Evolutionary conservation across 1,140 invertebrate species (phyloP), one percentile per base, ranked within the genome.

Genomic region (Philaenus spumarius): DNA sequence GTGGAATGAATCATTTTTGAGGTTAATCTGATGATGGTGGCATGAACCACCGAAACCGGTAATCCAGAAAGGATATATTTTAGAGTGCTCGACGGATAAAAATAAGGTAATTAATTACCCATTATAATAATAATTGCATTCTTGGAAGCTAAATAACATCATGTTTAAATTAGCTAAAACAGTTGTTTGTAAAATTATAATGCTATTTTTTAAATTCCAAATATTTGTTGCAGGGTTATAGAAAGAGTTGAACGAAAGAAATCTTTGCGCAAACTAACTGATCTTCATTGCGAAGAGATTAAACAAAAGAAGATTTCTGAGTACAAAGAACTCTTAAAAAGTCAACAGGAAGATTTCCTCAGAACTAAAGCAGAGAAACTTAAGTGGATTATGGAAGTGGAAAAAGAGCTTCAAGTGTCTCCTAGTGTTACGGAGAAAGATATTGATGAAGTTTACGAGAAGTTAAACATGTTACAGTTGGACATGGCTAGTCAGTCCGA

Each of bases 381-480:
- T 34, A 72, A 77, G 39, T 85, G 83, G 62, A 87, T 91, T n/a
- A 77, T 80, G 42, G 75, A 82, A 58, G 85, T 89, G 68, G 84
- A 91, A 70, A 72, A 78, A 50, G 77, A 78, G 19, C 82, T 83
- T 64, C 78, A 82, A 26, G 64, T 86, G 4, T 68, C 75, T 26
- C 75, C 82, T 0, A 83, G 84, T 0, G 77, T 87, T 0, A 80
- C 74, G 0, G 78, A 84, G 62, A 76, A 82, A 59, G 80, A 86
- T 56, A 84, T 89, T 58, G 77, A 77, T 55, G 70, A 71, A 15
- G 77, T 81, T 2, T 74, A 77, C 23, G 65, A 76, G 56, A 73
- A 81, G 64, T 70, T 80, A 2, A 71, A 78, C 9, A 30, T 30
- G 26, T 9, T 30, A 4, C 26, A 30, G 26, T 30, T 30, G 9